Evolutionary conservation across 1,140 invertebrate species (phyloP).

Genomic region (Leptoteleia sp.): DNA sequence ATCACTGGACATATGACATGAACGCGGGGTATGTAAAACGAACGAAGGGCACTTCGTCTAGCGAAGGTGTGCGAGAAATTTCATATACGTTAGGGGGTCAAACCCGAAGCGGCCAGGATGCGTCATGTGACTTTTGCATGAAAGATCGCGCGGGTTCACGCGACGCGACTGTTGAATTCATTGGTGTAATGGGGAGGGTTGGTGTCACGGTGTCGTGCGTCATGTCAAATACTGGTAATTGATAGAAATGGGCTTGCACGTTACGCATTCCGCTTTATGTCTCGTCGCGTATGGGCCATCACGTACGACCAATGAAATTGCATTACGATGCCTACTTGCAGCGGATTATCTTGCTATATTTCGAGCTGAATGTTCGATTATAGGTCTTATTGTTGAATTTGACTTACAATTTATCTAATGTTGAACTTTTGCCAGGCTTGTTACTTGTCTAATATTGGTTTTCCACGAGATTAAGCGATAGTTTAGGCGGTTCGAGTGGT

Average conservation of each 20-base stretch:
- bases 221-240: constrained; percentile 31
- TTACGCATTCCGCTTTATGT: constrained; percentile 7
- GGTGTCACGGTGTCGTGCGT: constrained; percentile 1
- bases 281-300: constrained; percentile 1
- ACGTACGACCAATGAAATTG: constrained; percentile 16
- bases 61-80: neutral
- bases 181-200: constrained; percentile 7
- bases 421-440: too few species aligned
- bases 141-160: neutral
- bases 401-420: neutral
- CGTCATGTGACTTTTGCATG: neutral
- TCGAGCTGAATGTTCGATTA: too few species aligned
- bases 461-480: too few species aligned
- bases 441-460: too few species aligned
- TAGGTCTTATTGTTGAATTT: neutral
- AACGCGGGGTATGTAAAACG: neutral
- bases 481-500: too few species aligned
- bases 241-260: constrained; percentile 26
- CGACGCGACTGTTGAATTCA: neutral
- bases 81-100: neutral
- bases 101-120: neutral
- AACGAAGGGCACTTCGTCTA: neutral
- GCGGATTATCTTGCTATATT: neutral
- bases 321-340: neutral
- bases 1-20: too few species aligned